Percentiles rank a stretch among this genome's conserved stretches.
These are phyloP conservation scores for Portunus trituberculatus DNA, from an alignment of 1,140 invertebrate species.

Conservation along the genomic window DNA sequence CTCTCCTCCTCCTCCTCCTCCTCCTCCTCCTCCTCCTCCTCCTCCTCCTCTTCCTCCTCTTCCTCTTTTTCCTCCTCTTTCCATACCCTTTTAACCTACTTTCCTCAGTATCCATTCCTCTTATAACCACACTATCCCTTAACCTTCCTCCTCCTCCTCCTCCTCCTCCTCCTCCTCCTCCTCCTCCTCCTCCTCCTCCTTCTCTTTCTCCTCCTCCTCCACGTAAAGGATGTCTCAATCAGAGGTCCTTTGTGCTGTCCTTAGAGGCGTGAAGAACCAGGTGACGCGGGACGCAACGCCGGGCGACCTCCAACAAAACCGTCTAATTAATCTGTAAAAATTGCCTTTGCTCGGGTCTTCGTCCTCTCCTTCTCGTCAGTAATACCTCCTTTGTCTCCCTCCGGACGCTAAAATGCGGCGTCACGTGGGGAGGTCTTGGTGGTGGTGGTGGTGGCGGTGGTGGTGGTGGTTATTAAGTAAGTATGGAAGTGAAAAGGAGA, in stretches of 20 bases:
- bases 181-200: neutral
- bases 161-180: neutral
- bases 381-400: conserved; percentile 29
- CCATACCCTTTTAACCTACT: neutral
- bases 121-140: neutral
- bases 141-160: neutral
- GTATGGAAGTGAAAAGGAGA: neutral
- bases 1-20: neutral
- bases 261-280: conserved; percentile 35
- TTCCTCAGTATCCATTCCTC: neutral
- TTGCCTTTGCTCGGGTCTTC: neutral
- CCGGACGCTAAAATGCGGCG: neutral
- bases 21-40: conserved; percentile 1
- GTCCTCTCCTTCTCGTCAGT: neutral
- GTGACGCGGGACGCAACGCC: neutral
- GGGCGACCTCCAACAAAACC: neutral
- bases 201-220: neutral
- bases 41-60: neutral
- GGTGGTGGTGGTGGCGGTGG: neutral
- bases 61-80: neutral
- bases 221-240: conserved; percentile 36
- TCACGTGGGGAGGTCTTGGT: neutral
- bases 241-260: conserved; percentile 25
- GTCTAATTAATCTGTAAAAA: conserved; percentile 21
- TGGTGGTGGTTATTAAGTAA: neutral